Base-by-base conservation (phyloP, 1,140 invertebrate genomes). In the Steinernema khuongi region DNA sequence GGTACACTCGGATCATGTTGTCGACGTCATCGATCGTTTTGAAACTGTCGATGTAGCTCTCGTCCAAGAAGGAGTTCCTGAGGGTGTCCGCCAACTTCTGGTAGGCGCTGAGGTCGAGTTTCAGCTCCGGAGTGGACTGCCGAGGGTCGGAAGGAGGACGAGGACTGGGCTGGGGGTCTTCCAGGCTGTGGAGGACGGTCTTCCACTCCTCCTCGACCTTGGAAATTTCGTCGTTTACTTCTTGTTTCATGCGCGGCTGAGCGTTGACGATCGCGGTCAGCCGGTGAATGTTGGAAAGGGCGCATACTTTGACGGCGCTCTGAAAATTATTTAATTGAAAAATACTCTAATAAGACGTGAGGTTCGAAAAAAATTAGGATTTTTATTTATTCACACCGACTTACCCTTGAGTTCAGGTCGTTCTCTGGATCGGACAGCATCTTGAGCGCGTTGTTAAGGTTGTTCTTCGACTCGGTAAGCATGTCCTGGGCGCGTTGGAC, bases 161-260 rank as follows among this genome's bases (percentile, higher is more conserved):
- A 60, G 50, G 50, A 60, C 50, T 60, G 14, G 7, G 50, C 19
- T 60, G 50, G 4, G 50, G 50, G 22, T 60, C 50, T 17, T 60
- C 50, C 7, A 60, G 22, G 26, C 19, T 60, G 11, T 14, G 14
- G 11, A 60, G 50, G 4, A 60, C 50, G 19, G 7, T 60, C 50
- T 60, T 60, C 50, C 50, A 60, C 50, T 60, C 50, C 4, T 60
- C 50, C 19, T 60, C 50, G 50, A 60, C 26, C 19, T 60, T 60
- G 7, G 11, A 7, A 22, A 60, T 60, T 26, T 60, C 50, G 19
- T 60, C 50, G 19, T 14, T 60, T 7, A 26, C 22, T 22, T 60
- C 50, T 26, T 7, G 50, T 22, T 60, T 60, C 11, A 60, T 14
- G 19, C 50, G 50, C 4, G 50, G 50, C 14, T 60, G 14, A 7